These are phyloP conservation scores for cat (Felis catus) DNA, from an alignment of 2,113 vertebrate genomes.

Conservation along the genomic window F.catus_Fca126_mat1.0 CM031416.1:10007501-10008000, in stretches of 20 bases:
- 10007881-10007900: neutral
- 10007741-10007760: neutral
- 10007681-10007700: neutral
- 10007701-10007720: neutral
- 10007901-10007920: neutral
- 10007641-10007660: too few species aligned
- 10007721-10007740: neutral
- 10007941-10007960: neutral
- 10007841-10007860: neutral
- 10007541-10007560: too few species aligned
- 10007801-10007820: neutral
- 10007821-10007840: neutral
- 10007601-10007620: too few species aligned
- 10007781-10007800: neutral
- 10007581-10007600: too few species aligned
- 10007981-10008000: neutral
- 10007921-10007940: neutral
- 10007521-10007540: too few species aligned
- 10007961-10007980: neutral
- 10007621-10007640: too few species aligned
- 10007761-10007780: slow-evolving; percentile 2
- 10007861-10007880: too few species aligned
- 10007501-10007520: too few species aligned
- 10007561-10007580: too few species aligned
- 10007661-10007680: neutral